These are phyloP conservation scores for Ornithoptera priamus DNA, from an alignment of 2,888 invertebrate species.

Conservation along the genomic window DNA sequence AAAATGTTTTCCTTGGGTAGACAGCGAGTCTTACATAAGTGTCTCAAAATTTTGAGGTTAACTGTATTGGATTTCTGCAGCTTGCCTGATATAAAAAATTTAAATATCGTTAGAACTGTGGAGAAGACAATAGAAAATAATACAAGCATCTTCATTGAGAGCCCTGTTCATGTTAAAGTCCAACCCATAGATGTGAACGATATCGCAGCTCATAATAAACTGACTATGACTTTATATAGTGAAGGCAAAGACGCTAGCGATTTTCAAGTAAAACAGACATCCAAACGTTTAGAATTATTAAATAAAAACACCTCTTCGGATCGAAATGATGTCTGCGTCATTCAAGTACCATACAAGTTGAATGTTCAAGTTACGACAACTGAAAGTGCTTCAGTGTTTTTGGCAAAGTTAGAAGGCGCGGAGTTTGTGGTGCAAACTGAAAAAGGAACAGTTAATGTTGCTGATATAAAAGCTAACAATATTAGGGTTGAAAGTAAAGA, in stretches of 20 bases:
- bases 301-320: constrained; percentile 67
- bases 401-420: constrained; percentile 66
- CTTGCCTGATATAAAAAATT: constrained; percentile 67
- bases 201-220: constrained; percentile 65
- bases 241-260: constrained; percentile 67
- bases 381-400: constrained; percentile 66
- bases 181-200: constrained; percentile 73
- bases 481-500: constrained; percentile 66
- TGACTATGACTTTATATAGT: constrained; percentile 73
- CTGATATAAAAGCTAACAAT: constrained; percentile 65
- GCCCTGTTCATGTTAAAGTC: constrained; percentile 75
- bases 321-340: constrained; percentile 69
- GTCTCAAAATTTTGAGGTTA: constrained; percentile 78
- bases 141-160: constrained; percentile 73
- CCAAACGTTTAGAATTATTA: constrained; percentile 68
- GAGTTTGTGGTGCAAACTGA: constrained; percentile 72
- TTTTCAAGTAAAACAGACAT: constrained; percentile 73
- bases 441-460: constrained; percentile 60
- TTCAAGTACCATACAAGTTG: constrained; percentile 73
- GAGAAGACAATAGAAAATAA: constrained; percentile 73
- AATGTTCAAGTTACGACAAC: constrained; percentile 70
- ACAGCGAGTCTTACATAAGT: constrained; percentile 68
- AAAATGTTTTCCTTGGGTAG: constrained; percentile 66
- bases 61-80: constrained; percentile 63
- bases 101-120: constrained; percentile 70